Conservation (phyloP, 2,888 invertebrate species). For the Fragum whitleyi region DNA sequence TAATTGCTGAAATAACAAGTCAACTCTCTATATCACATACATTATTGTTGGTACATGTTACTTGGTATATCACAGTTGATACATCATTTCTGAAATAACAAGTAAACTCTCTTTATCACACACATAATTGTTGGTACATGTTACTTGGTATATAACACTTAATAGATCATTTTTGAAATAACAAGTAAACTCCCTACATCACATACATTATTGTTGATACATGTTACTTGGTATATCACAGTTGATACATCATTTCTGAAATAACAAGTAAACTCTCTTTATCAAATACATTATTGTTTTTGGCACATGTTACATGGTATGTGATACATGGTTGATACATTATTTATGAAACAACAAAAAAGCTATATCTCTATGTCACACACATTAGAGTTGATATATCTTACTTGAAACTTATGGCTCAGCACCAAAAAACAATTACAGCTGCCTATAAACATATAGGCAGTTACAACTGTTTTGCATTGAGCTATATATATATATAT, state of each 20-base stretch:
- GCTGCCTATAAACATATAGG: conserved; percentile 46
- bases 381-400: conserved; percentile 26
- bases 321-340: conserved; percentile 58
- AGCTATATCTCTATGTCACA: conserved; percentile 63
- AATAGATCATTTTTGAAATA: conserved; percentile 54
- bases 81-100: conserved; percentile 48
- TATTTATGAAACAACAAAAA: conserved; percentile 48
- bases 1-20: conserved; percentile 43
- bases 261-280: conserved; percentile 35
- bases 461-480: conserved; percentile 50
- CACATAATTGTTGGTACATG: conserved; percentile 25
- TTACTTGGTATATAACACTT: conserved; percentile 62
- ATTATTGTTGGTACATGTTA: conserved; percentile 38
- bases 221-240: conserved; percentile 47
- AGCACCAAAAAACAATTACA: conserved; percentile 44
- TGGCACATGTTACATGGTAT: conserved; percentile 59
- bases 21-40: conserved; percentile 61
- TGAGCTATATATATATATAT: too few species aligned
- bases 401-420: conserved; percentile 60
- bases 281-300: conserved; percentile 48
- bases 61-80: conserved; percentile 62
- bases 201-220: too few species aligned
- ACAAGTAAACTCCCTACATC: conserved; percentile 52
- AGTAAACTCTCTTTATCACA: conserved; percentile 62
- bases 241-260: conserved; percentile 58